These are phyloP conservation scores for Drosophila koepferae DNA, from an alignment of 2,888 invertebrate genomes.

Conservation along the genomic window DNA sequence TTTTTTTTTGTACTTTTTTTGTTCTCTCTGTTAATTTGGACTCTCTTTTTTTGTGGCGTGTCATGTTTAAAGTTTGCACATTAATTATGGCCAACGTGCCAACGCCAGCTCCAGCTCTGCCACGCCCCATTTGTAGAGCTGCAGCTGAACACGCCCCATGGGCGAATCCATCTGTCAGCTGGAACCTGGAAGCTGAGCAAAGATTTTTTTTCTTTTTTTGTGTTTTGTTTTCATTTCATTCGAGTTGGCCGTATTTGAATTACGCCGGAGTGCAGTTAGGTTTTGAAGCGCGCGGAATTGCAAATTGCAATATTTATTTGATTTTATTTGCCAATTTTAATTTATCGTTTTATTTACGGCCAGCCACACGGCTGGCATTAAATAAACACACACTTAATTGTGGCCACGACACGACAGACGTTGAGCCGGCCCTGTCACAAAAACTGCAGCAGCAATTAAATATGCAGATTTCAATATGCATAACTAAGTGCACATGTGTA, in stretches of 20 bases:
- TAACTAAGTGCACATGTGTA: constrained; percentile 6
- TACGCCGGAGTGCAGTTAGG: constrained; percentile 30
- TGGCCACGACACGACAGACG: constrained; percentile 47
- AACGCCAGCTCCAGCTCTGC: background rate
- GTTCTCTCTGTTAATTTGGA: background rate
- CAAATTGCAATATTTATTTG: constrained; percentile 28
- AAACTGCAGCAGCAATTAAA: constrained; percentile 37
- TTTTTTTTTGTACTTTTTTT: too few species aligned
- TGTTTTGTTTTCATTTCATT: constrained; percentile 64
- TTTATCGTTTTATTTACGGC: constrained; percentile 7
- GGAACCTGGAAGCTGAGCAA: background rate
- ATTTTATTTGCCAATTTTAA: constrained; percentile 22
- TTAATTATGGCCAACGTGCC: constrained; percentile 56
- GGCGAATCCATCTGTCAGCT: constrained; percentile 24
- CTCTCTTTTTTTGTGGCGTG: constrained; percentile 10
- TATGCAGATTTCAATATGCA: constrained; percentile 34
- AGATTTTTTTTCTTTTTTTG: constrained; percentile 17
- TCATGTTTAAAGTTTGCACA: constrained; percentile 44
- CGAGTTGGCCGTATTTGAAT: constrained; percentile 58
- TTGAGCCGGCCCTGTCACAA: constrained; percentile 42
- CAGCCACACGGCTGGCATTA: constrained; percentile 19
- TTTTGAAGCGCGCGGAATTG: background rate
- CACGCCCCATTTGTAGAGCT: background rate
- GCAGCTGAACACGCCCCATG: background rate
- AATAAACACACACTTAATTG: constrained; percentile 72